Percentiles rank a stretch among this genome's conserved stretches.
Evolutionary conservation across 2,888 invertebrate genomes (phyloP).

Genomic region (Agrotis segetum): DNA sequence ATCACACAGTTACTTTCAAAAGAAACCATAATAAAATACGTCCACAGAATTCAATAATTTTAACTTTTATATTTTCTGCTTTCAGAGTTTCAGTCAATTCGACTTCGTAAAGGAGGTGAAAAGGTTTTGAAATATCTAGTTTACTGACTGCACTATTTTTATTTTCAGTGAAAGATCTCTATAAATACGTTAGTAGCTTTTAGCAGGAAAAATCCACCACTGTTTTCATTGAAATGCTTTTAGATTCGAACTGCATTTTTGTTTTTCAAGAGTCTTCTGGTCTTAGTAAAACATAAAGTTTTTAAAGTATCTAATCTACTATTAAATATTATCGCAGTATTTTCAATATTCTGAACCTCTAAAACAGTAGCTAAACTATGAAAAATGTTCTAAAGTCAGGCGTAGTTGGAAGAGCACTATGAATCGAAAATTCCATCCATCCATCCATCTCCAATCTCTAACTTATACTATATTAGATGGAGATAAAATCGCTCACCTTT

Average conservation of each 20-base stretch:
- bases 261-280: too few relatives aligned
- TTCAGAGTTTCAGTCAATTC: slow-evolving; percentile 1
- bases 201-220: not conserved
- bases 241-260: too few relatives aligned
- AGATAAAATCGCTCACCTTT: slow-evolving; percentile 27
- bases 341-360: too few relatives aligned
- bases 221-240: not conserved
- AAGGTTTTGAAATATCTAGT: not conserved
- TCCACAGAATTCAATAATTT: not conserved
- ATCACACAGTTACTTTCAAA: not conserved
- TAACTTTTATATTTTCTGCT: not conserved
- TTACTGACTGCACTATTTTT: not conserved
- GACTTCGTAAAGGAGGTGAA: not conserved
- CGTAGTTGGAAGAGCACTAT: not conserved
- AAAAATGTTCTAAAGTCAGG: slow-evolving; percentile 5
- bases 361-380: too few relatives aligned
- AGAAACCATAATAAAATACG: not conserved
- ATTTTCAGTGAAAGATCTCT: not conserved
- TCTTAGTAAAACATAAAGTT: too few relatives aligned
- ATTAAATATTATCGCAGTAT: too few relatives aligned
- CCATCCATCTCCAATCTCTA: too few relatives aligned
- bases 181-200: not conserved
- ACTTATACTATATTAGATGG: slow-evolving; percentile 10
- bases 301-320: too few relatives aligned
- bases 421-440: slow-evolving; percentile 22